phyloP scores from a whole-genome alignment of 2,113 vertebrate species.

The Chitala chitala region DNA sequence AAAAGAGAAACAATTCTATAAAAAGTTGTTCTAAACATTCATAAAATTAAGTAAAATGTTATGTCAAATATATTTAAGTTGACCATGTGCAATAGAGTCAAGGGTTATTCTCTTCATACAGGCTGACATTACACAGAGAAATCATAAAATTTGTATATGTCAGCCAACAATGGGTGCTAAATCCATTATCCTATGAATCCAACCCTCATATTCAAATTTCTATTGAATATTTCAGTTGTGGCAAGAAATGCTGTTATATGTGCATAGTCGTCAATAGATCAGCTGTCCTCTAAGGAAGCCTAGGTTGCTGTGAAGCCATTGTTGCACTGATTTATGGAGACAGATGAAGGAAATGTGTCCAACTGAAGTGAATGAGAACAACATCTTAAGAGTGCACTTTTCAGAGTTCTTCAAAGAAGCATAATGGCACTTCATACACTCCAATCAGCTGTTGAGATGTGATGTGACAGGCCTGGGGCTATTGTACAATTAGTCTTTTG shows the following conservation, averaged over 20 bases:
- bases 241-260: conserved; percentile 12
- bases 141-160: no score
- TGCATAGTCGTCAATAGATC: conserved; percentile 17
- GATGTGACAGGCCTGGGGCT: background rate
- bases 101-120: no score
- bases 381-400: background rate
- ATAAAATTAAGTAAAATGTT: no score
- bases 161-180: no score
- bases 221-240: background rate
- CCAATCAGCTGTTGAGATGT: background rate
- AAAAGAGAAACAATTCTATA: no score
- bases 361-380: background rate
- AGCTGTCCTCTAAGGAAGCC: background rate
- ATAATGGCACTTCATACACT: background rate
- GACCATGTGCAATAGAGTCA: no score
- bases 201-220: background rate
- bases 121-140: no score
- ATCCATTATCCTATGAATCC: background rate
- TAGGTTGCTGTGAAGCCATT: conserved; percentile 10
- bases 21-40: no score
- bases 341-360: background rate
- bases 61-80: no score
- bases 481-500: background rate
- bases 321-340: conserved; percentile 14
- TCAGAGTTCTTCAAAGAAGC: background rate